Percentiles rank a stretch among this genome's conserved stretches.
These are phyloP conservation scores for Intellagama lesueurii DNA, from an alignment of 2,797 vertebrate genomes.

Conservation along the genomic window DNA sequence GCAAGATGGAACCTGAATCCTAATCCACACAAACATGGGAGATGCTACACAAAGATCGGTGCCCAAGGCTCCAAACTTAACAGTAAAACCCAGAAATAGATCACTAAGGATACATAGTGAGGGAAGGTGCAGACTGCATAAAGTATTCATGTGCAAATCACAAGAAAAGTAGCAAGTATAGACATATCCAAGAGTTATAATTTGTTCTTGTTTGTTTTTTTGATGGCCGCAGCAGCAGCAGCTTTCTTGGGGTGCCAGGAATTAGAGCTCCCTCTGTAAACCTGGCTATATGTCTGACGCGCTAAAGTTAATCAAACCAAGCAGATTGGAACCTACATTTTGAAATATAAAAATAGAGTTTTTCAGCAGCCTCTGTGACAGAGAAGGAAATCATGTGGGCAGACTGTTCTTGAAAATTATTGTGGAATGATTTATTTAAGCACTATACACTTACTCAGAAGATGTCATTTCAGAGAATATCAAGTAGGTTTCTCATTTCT, in stretches of 20 bases:
- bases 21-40: background rate
- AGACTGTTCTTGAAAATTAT: slow-evolving; percentile 61
- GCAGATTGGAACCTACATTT: slow-evolving; percentile 62
- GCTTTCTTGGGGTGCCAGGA: background rate
- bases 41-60: background rate
- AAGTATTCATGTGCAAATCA: background rate
- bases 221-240: background rate
- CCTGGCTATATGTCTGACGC: background rate
- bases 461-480: slow-evolving; percentile 57
- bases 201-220: slow-evolving; percentile 6
- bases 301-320: slow-evolving; percentile 49
- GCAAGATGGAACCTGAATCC: background rate
- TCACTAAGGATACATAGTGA: background rate
- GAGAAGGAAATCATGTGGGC: slow-evolving; percentile 66
- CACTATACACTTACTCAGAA: slow-evolving; percentile 57
- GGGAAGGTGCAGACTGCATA: background rate
- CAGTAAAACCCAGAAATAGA: background rate
- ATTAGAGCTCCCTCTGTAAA: slow-evolving; percentile 10
- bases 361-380: slow-evolving; percentile 65
- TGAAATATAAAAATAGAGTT: slow-evolving; percentile 68
- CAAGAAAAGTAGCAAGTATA: background rate
- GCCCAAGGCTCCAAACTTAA: background rate
- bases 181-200: background rate
- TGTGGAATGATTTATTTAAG: slow-evolving; percentile 66
- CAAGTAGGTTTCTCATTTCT: slow-evolving; percentile 46